Percentiles rank a stretch among this genome's conserved stretches.
These are phyloP conservation scores for Autographa gamma DNA, from an alignment of 2,888 invertebrate species.

Conservation along the genomic window DNA sequence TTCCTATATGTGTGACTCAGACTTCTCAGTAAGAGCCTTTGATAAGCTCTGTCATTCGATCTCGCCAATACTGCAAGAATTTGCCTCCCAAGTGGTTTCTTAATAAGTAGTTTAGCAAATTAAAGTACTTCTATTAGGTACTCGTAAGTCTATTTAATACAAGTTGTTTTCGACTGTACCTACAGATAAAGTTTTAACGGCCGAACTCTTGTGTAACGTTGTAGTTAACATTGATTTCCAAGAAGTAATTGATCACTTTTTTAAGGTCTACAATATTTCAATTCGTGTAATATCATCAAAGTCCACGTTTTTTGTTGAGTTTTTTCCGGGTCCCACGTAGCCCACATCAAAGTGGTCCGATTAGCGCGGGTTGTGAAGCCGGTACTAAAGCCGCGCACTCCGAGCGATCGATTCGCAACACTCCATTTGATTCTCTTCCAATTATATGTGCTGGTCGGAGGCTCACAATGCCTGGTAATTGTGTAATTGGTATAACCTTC, in stretches of 20 bases:
- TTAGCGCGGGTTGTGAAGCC: constrained; percentile 23
- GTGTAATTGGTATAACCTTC: constrained; percentile 58
- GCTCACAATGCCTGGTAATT: constrained; percentile 37
- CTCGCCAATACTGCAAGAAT: neutral
- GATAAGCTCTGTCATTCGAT: neutral
- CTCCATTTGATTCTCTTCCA: constrained; percentile 51
- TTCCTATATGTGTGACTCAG: neutral
- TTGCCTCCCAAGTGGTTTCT: neutral
- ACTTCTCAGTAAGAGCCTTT: neutral
- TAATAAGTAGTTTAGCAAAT: neutral
- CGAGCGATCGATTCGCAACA: constrained; percentile 54
- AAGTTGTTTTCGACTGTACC: neutral
- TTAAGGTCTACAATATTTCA: neutral
- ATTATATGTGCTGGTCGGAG: constrained; percentile 46
- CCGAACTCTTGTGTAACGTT: no score
- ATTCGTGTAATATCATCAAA: neutral
- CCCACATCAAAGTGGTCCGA: constrained; percentile 22
- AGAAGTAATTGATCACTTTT: neutral
- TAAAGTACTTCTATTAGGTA: no score
- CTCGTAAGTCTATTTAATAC: neutral
- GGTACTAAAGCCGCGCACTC: constrained; percentile 30
- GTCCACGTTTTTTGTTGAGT: constrained; percentile 16
- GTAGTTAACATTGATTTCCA: neutral
- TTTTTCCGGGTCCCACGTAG: constrained; percentile 27
- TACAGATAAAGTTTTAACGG: no score